A percentile compares a stretch with the other conserved stretches of the same genome.
These are phyloP conservation scores for Altica lythri DNA, from an alignment of 2,888 invertebrate species.

Conservation along the genomic window DNA sequence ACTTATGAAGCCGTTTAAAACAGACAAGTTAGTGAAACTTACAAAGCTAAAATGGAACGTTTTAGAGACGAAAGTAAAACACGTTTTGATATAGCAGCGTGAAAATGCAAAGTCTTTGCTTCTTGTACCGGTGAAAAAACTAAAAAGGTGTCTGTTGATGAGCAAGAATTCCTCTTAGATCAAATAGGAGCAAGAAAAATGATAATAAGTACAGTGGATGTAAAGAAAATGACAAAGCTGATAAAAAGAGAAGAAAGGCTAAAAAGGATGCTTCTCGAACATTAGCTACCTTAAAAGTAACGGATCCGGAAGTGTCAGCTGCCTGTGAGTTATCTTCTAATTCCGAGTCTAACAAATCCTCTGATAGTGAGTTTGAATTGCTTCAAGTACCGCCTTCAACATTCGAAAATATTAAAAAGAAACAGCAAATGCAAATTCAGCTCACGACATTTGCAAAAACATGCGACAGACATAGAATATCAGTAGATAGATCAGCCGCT, in stretches of 20 bases:
- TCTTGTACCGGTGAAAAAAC: constrained; percentile 5
- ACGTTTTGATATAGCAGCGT: constrained; percentile 4
- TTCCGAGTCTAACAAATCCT: not conserved
- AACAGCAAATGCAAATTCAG: constrained; percentile 8
- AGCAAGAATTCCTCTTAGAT: constrained; percentile 3
- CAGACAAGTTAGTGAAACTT: constrained; percentile 2
- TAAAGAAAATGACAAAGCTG: not conserved
- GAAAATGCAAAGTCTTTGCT: constrained; percentile 7
- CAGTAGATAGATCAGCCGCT: constrained; percentile 6
- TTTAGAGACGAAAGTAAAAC: constrained; percentile 4
- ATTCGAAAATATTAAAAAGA: constrained; percentile 8
- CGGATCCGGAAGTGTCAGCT: not conserved
- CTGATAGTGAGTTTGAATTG: not conserved
- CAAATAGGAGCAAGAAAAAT: constrained; percentile 5
- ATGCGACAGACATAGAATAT: constrained; percentile 2
- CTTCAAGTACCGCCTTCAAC: not conserved
- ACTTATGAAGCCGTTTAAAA: constrained; percentile 2
- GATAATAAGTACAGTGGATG: not conserved
- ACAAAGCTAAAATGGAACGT: constrained; percentile 1
- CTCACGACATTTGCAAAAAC: constrained; percentile 7
- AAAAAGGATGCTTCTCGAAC: not conserved
- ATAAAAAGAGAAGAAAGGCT: not conserved
- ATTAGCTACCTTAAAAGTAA: not conserved
- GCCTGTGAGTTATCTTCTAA: not conserved
- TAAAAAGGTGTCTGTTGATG: not conserved